These are phyloP conservation scores for Chironomus tepperi DNA, from an alignment of 1,140 invertebrate species.

Conservation along the genomic window DNA sequence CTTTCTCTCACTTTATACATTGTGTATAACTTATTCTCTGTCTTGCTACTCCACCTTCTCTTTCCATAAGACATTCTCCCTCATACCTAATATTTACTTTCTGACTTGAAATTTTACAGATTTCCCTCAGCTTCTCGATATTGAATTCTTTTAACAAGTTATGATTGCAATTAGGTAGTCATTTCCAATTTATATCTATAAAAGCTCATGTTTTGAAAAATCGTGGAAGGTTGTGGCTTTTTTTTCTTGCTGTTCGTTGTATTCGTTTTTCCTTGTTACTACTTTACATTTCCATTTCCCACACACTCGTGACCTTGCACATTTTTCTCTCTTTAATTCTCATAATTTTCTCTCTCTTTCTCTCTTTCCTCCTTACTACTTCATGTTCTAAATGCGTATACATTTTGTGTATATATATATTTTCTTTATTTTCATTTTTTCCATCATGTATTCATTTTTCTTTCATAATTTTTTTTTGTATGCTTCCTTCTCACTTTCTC, in stretches of 20 bases:
- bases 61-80: neutral
- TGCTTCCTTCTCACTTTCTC: neutral
- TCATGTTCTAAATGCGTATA: neutral
- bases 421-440: no score
- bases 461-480: no score
- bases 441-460: no score
- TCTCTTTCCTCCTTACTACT: neutral
- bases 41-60: neutral
- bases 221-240: neutral
- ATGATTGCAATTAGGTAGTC: no score
- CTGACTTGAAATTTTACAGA: no score
- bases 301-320: slow-evolving; percentile 19
- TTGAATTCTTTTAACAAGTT: no score
- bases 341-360: neutral
- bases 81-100: no score
- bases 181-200: neutral
- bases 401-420: neutral
- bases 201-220: neutral
- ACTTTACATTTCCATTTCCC: slow-evolving; percentile 6
- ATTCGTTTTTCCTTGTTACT: neutral
- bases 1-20: neutral
- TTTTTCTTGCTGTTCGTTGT: neutral
- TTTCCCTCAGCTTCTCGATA: no score
- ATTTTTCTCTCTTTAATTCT: slow-evolving; percentile 9
- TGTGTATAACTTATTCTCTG: no score